Base-by-base conservation (phyloP, 2,888 invertebrate genomes). In the Gryllus longicercus region DNA sequence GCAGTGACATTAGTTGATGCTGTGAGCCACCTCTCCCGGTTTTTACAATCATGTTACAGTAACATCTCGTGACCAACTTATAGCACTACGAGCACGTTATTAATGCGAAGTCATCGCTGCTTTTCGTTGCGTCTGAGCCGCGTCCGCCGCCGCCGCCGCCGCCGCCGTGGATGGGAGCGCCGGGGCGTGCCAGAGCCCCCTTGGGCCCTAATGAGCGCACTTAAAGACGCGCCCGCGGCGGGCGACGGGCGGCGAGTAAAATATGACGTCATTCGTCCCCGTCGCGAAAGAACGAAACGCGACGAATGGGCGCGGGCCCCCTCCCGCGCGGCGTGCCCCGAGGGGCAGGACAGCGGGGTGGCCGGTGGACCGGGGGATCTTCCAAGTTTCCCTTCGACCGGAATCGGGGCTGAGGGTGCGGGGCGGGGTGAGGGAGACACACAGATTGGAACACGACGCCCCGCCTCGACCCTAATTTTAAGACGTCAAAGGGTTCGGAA, bases 221-320 rank as follows among this genome's bases (percentile, higher is more conserved):
- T 63, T 63, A 63, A 63, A 63, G 38, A 38, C 38, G 63, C 63
- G 63, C 63, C 63, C n/a, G 12, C 63, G 63, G 63, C 63, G 63
- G 63, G 16, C 63, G 8, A 14, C 63, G n/a, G 8, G 38, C 16
- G 63, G 16, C 63, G 63, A 63, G n/a, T 63, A 63, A 63, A 63
- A 63, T 63, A 63, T 63, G 63, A 63, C 63, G 63, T 63, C 63
- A 63, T 63, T 63, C 63, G 63, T 63, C 8, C n/a, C 63, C 63
- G 63, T 63, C 63, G 16, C 63, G 63, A 11, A 63, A 63, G 63
- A n/a, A 1, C 16, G 16, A 63, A 63, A 63, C n/a, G n/a, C 16
- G 63, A n/a, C 14, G 63, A 63, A 8, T 16, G 63, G 63, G 63
- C n/a, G 12, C 63, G 63, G 11, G 10, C 63, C 16, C 63, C n/a